Percentiles rank a stretch among this genome's conserved stretches.
Evolutionary conservation across 1,140 invertebrate species (phyloP).

Genomic region (Euura saliciscinereae): DNA sequence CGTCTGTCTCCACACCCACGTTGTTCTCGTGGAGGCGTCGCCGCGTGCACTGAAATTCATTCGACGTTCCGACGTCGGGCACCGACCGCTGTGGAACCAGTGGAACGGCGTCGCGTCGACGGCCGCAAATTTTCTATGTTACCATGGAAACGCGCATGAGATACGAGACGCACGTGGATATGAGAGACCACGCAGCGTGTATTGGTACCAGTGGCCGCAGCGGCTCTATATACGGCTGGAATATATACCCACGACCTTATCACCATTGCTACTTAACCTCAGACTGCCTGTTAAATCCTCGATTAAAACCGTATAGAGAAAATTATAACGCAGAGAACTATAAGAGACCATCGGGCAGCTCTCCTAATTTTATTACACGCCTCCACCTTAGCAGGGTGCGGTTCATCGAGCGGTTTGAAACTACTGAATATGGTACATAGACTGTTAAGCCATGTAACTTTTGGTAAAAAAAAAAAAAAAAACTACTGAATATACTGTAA

Average conservation of each 20-base stretch:
- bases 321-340: not conserved
- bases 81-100: not conserved
- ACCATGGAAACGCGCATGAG: conserved; percentile 8
- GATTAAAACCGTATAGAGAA: not conserved
- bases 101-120: conserved; percentile 3
- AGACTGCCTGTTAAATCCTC: not conserved
- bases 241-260: no score
- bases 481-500: no score
- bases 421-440: no score
- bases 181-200: not conserved
- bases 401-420: no score
- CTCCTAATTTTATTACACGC: no score
- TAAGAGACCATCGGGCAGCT: not conserved
- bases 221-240: no score
- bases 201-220: no score
- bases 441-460: no score
- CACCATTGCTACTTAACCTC: not conserved
- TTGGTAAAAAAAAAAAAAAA: no score
- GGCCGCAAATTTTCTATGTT: conserved; percentile 4
- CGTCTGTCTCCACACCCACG: conserved; percentile 14
- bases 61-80: not conserved
- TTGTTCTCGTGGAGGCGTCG: conserved; percentile 44
- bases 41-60: conserved; percentile 51
- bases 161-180: not conserved
- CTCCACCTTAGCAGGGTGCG: no score